Evolutionary conservation across 2,797 vertebrate genomes (phyloP).

Genomic region (Capromys pilorides): DNA sequence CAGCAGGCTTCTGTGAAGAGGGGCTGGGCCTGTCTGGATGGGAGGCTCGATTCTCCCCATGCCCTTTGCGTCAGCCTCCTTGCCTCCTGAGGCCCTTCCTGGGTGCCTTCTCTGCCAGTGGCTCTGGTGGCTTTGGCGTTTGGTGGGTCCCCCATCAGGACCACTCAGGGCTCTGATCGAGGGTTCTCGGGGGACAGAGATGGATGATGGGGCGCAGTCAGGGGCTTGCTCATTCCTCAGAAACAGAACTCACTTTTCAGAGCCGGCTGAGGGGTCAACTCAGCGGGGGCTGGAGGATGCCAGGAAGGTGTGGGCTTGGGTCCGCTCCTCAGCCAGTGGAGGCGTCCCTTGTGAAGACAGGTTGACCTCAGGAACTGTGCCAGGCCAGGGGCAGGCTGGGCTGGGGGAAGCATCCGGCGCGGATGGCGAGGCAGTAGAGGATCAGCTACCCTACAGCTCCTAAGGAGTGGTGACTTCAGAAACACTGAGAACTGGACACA

Average conservation of each 20-base stretch:
- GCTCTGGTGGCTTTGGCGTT: no score
- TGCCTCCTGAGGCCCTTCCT: neutral
- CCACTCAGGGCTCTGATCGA: rapidly evolving
- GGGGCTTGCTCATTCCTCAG: neutral
- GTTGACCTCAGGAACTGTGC: neutral
- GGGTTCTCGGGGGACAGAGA: neutral
- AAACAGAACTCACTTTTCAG: rapidly evolving
- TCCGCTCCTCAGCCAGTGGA: no score
- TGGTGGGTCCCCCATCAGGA: neutral
- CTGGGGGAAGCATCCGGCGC: neutral
- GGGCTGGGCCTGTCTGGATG: rapidly evolving
- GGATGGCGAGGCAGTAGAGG: rapidly evolving
- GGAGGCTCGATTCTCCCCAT: rapidly evolving
- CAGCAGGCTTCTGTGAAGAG: rapidly evolving
- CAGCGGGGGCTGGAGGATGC: rapidly evolving
- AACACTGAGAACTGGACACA: no score
- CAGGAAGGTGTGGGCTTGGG: no score
- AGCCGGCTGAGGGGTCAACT: neutral
- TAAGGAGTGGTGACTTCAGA: rapidly evolving
- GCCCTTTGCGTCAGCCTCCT: neutral
- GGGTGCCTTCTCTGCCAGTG: rapidly evolving
- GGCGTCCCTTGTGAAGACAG: neutral
- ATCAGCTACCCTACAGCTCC: rapidly evolving
- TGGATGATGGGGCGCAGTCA: rapidly evolving
- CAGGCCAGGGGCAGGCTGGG: rapidly evolving